Evolutionary conservation across 2,113 vertebrate genomes (phyloP), one percentile per base, ranked within the genome.

Genomic region (Girardinichthys multiradiatus): DNA sequence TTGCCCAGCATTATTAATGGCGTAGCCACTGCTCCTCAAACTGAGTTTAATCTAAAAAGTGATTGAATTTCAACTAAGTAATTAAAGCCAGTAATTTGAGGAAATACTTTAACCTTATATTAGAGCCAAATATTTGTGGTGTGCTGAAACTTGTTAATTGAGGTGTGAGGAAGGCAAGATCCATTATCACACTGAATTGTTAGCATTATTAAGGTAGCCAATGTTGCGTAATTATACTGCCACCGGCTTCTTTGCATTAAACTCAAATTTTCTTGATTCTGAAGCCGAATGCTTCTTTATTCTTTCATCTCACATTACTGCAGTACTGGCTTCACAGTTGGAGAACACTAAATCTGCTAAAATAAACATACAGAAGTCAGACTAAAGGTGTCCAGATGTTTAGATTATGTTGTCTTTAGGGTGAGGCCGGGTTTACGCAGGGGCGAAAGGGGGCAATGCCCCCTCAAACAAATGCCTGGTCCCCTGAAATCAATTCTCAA

Each of bases 51-150:
- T 85, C 70, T 76, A 79, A 81, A 84, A 80, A 73, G 67, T 70
- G 57, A 88, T 81, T 87, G 64, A 76, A 85, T 73, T 87, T 85
- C 74, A 75, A 81, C 63, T 72, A 80, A 80, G 76, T 84, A 88
- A 85, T 89, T 82, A 83, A 89, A 83, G 77, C 39, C 57, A 84
- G 82, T 85, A 77, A 89, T 91, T 88, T 86, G 75, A 83, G 79
- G 54, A 79, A 31, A 72, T 83, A 84, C 86, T 83, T 81, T 61
- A 89, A 81, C 81, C 39, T 72, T 74, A 76, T 72, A 74, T 30
- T 75, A 63, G 59, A 61, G 28, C 71, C 62, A 85, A 67, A 86
- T 82, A 82, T 70, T 80, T 11, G 33, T 59, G 78, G 57, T 70
- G 58, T 75, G 76, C 64, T 42, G 69, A 66, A 81, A 74, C 72